Evolutionary conservation across 2,888 invertebrate genomes (phyloP).

Genomic region (Fragum whitleyi): DNA sequence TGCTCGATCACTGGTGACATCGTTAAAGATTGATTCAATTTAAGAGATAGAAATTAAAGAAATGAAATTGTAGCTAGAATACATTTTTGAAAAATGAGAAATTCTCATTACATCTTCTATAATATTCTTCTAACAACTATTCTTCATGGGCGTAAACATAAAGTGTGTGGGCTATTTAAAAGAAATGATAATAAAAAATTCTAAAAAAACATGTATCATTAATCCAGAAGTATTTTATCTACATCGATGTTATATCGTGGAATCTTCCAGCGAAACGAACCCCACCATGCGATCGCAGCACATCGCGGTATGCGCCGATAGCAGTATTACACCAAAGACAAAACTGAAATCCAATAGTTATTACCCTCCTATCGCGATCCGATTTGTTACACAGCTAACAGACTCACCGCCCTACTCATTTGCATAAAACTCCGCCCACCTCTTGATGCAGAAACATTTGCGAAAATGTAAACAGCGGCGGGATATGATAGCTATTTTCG

Average conservation of each 20-base stretch:
- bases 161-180: no score
- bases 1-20: no score
- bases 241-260: neutral
- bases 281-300: neutral
- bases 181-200: neutral
- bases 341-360: conserved; percentile 2
- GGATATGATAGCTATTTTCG: conserved; percentile 37
- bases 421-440: conserved; percentile 40
- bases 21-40: no score
- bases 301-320: neutral
- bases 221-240: conserved; percentile 1
- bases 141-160: no score
- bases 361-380: neutral
- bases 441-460: neutral
- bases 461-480: conserved; percentile 27
- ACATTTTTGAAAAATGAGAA: no score
- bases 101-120: no score
- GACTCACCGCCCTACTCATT: conserved; percentile 37
- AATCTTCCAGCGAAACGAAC: neutral
- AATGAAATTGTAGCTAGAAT: no score
- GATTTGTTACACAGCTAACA: neutral
- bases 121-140: no score
- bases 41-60: no score
- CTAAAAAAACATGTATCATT: neutral
- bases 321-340: neutral